A percentile compares a stretch with the other conserved stretches of the same genome.
Evolutionary conservation across 2,113 vertebrate species (phyloP).

Genomic region (Silurus asotus): DNA sequence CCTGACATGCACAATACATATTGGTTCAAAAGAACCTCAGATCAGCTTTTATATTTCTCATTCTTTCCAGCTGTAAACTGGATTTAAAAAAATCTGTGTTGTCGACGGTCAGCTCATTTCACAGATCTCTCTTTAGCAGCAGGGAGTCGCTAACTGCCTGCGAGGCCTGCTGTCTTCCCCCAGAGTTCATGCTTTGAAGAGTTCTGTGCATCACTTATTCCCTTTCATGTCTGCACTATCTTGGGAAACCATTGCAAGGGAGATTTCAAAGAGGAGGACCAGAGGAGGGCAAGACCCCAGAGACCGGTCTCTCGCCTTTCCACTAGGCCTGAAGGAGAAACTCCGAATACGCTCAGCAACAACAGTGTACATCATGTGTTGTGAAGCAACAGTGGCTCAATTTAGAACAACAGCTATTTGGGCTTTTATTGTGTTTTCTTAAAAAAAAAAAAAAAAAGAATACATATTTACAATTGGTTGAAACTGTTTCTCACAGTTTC

Average conservation of each 20-base stretch:
- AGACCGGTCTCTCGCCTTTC: slow-evolving; percentile 2
- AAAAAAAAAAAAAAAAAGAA: not conserved
- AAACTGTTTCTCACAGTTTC: too few relatives aligned
- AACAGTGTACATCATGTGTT: not conserved
- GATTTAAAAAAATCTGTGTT: slow-evolving; percentile 25
- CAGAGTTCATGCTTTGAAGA: slow-evolving; percentile 55
- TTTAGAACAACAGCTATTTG: not conserved
- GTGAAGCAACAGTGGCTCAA: not conserved
- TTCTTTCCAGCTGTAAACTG: not conserved
- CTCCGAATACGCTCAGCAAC: not conserved
- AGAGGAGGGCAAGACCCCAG: slow-evolving; percentile 25
- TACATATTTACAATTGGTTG: not conserved
- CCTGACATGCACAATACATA: not conserved
- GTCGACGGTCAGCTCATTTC: slow-evolving; percentile 42
- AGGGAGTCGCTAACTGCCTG: slow-evolving; percentile 57
- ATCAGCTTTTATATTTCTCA: slow-evolving; percentile 1
- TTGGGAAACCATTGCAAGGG: slow-evolving; percentile 36
- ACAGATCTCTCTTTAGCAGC: slow-evolving; percentile 29
- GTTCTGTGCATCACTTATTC: slow-evolving; percentile 66
- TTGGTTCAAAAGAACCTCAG: not conserved
- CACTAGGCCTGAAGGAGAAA: slow-evolving; percentile 14
- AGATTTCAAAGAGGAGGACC: slow-evolving; percentile 46
- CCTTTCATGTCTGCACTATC: slow-evolving; percentile 68
- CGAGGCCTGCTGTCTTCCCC: slow-evolving; percentile 61
- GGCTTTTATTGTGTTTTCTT: not conserved